Evolutionary conservation across 2,113 vertebrate species (phyloP).

Genomic region (Microtus pennsylvanicus): DNA sequence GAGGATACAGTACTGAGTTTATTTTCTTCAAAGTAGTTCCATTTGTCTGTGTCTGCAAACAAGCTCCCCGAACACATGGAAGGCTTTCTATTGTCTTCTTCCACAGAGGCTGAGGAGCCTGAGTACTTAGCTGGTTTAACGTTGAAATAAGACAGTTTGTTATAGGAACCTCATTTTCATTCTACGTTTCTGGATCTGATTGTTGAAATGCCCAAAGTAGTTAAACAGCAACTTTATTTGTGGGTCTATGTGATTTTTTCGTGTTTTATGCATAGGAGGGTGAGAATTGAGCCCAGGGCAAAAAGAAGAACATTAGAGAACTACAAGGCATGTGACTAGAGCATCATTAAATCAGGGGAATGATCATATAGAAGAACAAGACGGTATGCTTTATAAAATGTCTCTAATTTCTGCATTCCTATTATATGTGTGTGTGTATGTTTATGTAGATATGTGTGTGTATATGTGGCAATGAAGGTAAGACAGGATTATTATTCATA

Average conservation of each 20-base stretch:
- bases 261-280: neutral
- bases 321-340: neutral
- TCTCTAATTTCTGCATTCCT: neutral
- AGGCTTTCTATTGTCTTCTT: neutral
- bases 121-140: neutral
- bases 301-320: neutral
- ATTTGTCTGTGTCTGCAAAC: constrained; percentile 19
- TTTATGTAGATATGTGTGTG: neutral
- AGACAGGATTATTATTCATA: neutral
- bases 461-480: neutral
- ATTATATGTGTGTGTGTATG: neutral
- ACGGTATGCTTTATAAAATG: neutral
- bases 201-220: neutral
- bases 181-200: neutral
- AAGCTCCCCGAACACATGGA: neutral
- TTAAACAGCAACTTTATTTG: neutral
- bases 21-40: constrained; percentile 1
- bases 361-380: neutral
- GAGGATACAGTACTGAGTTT: neutral
- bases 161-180: neutral
- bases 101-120: neutral
- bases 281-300: neutral
- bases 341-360: neutral
- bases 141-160: neutral
- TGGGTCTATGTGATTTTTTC: neutral